phyloP scores from a whole-genome alignment of 92 coral and sea anemone species.

The Epizoanthus rinbou region DNA sequence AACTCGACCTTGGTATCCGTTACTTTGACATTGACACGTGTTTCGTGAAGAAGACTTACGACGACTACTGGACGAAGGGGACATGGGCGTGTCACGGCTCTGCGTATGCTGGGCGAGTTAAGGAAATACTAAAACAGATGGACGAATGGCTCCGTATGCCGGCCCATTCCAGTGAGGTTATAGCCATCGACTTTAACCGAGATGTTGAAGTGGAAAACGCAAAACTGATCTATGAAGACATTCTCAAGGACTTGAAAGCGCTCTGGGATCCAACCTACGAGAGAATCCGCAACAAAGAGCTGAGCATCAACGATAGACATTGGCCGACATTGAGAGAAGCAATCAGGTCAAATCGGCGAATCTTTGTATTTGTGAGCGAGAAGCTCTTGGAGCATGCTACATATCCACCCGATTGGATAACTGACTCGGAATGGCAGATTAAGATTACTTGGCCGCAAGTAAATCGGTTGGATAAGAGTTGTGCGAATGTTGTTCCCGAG shows the following conservation, averaged over 20 bases:
- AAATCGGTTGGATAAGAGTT: slow-evolving; percentile 38
- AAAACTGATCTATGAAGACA: slow-evolving; percentile 40
- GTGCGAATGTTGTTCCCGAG: slow-evolving; percentile 37
- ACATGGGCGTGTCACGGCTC: slow-evolving; percentile 53
- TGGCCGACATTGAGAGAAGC: slow-evolving; percentile 58
- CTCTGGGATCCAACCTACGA: slow-evolving; percentile 55
- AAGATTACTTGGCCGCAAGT: slow-evolving; percentile 55
- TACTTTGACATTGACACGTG: slow-evolving; percentile 75
- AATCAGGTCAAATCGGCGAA: slow-evolving; percentile 48
- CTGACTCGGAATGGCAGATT: slow-evolving; percentile 27
- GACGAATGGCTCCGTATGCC: slow-evolving; percentile 59
- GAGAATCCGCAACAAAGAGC: slow-evolving; percentile 6
- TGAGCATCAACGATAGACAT: slow-evolving; percentile 41
- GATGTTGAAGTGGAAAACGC: slow-evolving; percentile 37
- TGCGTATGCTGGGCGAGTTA: slow-evolving; percentile 60
- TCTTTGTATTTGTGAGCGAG: slow-evolving; percentile 55
- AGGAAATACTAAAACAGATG: slow-evolving; percentile 52
- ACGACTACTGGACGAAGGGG: slow-evolving; percentile 46
- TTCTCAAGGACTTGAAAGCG: slow-evolving; percentile 36
- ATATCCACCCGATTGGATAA: slow-evolving; percentile 38
- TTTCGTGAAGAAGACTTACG: slow-evolving; percentile 27
- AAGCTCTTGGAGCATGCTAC: slow-evolving; percentile 10
- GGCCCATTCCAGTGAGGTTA: slow-evolving; percentile 54
- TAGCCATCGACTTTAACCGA: slow-evolving; percentile 57
- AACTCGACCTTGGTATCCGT: slow-evolving; percentile 62